phyloP scores from a whole-genome alignment of 2,888 invertebrate genomes.

The Rhagonycha lutea region DNA sequence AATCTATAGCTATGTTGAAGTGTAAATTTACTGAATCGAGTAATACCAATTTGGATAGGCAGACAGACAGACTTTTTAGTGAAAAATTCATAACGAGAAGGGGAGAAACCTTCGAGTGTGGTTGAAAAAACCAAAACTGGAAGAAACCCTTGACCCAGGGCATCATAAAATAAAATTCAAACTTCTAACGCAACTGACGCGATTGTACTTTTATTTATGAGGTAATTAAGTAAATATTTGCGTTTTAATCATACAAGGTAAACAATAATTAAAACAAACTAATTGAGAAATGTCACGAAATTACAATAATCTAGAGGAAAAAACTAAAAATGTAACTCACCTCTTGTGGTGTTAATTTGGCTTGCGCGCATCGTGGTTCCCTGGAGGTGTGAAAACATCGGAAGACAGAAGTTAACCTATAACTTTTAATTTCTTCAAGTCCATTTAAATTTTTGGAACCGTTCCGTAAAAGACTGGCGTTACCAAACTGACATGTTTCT shows the following conservation, averaged over 20 bases:
- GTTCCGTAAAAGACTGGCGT: too few species aligned
- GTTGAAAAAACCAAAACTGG: background rate
- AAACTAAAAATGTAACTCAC: slow-evolving; percentile 38
- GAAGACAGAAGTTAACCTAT: slow-evolving; percentile 38
- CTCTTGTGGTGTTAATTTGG: slow-evolving; percentile 51
- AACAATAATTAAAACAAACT: background rate
- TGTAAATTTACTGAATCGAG: background rate
- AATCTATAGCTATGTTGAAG: background rate
- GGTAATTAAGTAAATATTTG: background rate
- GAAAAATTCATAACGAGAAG: background rate
- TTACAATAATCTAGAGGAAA: background rate
- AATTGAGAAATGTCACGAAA: background rate
- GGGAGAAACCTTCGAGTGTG: background rate
- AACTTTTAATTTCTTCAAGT: slow-evolving; percentile 23
- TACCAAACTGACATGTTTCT: slow-evolving; percentile 22
- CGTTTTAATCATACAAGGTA: background rate
- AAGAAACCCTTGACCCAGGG: background rate
- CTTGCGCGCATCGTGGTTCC: slow-evolving; percentile 43
- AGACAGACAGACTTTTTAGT: background rate
- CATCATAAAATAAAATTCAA: background rate
- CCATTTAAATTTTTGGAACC: background rate
- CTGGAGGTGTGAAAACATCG: slow-evolving; percentile 39
- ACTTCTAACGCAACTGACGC: background rate
- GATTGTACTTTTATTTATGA: background rate
- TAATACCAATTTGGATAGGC: background rate